A percentile compares a stretch with the other conserved stretches of the same genome.
phyloP scores from a whole-genome alignment of 2,888 invertebrate species.

The Cataglyphis cursor region DNA sequence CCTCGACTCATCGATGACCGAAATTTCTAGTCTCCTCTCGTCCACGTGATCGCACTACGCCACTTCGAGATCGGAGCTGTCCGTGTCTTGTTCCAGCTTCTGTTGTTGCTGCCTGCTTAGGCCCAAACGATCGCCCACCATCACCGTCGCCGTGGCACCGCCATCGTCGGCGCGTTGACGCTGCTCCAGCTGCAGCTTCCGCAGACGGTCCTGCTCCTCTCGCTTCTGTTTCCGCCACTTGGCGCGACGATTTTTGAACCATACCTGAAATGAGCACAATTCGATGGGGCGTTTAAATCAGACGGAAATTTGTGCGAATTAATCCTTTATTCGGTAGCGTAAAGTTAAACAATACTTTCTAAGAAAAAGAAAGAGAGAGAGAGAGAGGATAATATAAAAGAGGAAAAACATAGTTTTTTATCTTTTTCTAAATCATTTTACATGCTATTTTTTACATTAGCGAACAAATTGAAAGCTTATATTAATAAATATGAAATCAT shows the following conservation, averaged over 20 bases:
- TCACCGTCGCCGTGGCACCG: conserved; percentile 80
- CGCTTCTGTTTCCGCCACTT: conserved; percentile 99
- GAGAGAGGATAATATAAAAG: background rate
- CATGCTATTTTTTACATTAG: background rate
- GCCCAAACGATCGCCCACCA: conserved; percentile 79
- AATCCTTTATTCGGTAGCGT: background rate
- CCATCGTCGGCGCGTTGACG: conserved; percentile 82
- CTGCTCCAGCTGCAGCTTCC: conserved; percentile 94
- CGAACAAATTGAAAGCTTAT: background rate
- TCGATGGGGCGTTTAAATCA: background rate
- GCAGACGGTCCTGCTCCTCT: conserved; percentile 93
- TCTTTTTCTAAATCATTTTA: background rate
- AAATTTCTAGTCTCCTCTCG: conserved; percentile 16
- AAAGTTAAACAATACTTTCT: background rate
- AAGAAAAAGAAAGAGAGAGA: no score
- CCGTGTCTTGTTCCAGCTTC: conserved; percentile 84
- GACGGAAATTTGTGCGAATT: background rate
- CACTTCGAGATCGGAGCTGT: conserved; percentile 94
- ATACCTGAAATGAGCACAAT: conserved; percentile 90
- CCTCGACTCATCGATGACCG: conserved; percentile 7
- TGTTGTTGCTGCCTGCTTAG: conserved; percentile 78
- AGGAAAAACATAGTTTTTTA: background rate
- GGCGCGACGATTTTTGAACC: conserved; percentile 98
- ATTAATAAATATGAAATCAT: background rate
- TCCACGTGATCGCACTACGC: conserved; percentile 88